Evolutionary conservation across 2,113 vertebrate genomes (phyloP), one percentile per base, ranked within the genome.

Genomic region (Stomatorhinus ivindoensis): DNA sequence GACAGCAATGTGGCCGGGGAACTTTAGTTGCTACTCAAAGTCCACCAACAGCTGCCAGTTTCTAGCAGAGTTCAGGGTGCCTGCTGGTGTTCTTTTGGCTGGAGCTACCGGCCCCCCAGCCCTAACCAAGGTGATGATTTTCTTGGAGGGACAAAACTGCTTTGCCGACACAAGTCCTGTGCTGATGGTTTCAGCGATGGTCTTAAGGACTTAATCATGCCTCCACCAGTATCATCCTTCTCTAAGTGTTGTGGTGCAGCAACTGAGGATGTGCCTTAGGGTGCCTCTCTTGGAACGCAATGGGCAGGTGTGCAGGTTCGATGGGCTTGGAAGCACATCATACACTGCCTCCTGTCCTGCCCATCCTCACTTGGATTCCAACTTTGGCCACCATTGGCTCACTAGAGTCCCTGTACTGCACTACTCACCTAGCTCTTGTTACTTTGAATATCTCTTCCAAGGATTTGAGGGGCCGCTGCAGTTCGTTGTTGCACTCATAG

Each of bases 41-140:
- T 87, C 69, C 88, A 91, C 88, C 51, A 85, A 89, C 55, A 89
- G 53, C 91, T 91, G 84, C 89, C 88, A 91, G 84, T 91, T 88
- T 55, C 86, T 53, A 53, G 88, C 89, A 51, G 88, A 69, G 27
- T 44, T 50, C 89, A 90, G n/a, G 69, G 39, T 90, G 35, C 87
- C 73, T 47, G 6, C 55, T 8, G 87, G 21, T 51, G 47, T 9
- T 50, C 10, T 50, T 19, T 13, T 35, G 24, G 88, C 19, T 10
- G 88, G 47, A 21, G 58, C 27, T 89, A 50, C 48, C 73, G 1
- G 19, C 46, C 10, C 46, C 8, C 8, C 69, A 4, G 89, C 86
- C 42, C 86, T 44, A 61, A 76, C 31, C 80, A 87, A 87, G 17
- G 69, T 1, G 9, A 87, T 89, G 53, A 17, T 13, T 47, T 87